Evolutionary conservation across 2,888 invertebrate species (phyloP).

Genomic region (Archips xylosteana): DNA sequence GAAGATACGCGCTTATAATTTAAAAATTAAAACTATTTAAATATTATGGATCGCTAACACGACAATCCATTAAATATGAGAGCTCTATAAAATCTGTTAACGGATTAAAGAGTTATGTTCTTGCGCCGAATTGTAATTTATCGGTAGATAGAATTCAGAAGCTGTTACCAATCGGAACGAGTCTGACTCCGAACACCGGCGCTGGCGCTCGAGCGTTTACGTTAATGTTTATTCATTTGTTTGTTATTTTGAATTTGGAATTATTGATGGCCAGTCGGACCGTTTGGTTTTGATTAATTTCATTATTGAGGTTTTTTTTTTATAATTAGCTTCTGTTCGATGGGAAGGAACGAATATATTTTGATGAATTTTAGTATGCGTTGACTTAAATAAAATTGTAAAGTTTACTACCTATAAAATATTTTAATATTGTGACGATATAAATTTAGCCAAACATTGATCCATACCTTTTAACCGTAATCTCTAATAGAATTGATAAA

Average conservation of each 20-base stretch:
- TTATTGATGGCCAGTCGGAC: constrained; percentile 28
- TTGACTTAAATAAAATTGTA: too few species aligned
- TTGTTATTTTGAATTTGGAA: constrained; percentile 48
- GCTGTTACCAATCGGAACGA: constrained; percentile 52
- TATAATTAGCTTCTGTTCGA: background rate
- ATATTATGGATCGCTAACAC: too few species aligned
- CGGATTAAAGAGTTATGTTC: constrained; percentile 49
- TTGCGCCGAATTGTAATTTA: constrained; percentile 55
- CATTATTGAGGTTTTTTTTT: background rate
- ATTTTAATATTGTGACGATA: background rate
- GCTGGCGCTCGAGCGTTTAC: constrained; percentile 51
- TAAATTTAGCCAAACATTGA: constrained; percentile 3
- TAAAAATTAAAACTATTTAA: too few species aligned
- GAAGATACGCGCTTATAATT: too few species aligned
- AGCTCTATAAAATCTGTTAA: constrained; percentile 49
- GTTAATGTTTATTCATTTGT: constrained; percentile 54
- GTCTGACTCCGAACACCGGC: constrained; percentile 52
- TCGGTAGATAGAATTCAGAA: constrained; percentile 63
- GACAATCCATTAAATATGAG: background rate
- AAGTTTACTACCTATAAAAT: too few species aligned
- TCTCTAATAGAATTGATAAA: constrained; percentile 6
- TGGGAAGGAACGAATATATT: too few species aligned
- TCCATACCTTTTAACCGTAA: constrained; percentile 6
- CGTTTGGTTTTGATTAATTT: constrained; percentile 12
- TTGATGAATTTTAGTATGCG: background rate